phyloP scores from a whole-genome alignment of 2,113 vertebrate genomes.

The Dendrocopos noguchii region DNA sequence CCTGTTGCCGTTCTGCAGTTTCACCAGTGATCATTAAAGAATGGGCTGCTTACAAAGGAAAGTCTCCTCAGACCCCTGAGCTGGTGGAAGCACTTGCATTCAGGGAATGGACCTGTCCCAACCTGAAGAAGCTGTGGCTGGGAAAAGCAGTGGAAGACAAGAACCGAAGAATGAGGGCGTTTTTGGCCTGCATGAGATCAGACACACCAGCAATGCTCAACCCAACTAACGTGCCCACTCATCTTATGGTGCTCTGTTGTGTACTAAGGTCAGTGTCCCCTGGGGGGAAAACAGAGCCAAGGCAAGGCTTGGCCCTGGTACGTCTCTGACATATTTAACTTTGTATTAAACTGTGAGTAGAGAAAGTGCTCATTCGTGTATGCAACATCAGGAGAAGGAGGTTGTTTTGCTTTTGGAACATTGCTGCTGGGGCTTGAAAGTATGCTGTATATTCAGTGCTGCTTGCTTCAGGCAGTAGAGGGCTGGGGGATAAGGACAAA shows the following conservation, averaged over 20 bases:
- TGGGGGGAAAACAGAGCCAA: not conserved
- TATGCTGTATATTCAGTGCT: fast-evolving
- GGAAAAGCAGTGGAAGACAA: constrained; percentile 95
- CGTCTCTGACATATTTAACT: not conserved
- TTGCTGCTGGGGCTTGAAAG: not conserved
- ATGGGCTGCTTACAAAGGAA: constrained; percentile 97
- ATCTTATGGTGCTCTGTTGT: constrained; percentile 95
- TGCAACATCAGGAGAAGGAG: not conserved
- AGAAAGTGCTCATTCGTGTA: not conserved
- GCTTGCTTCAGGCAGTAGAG: not conserved
- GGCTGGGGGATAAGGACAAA: not conserved
- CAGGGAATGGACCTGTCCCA: constrained; percentile 96
- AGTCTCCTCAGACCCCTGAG: constrained; percentile 94
- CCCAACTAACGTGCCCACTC: constrained; percentile 90
- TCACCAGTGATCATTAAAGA: constrained; percentile 92
- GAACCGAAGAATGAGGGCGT: constrained; percentile 94
- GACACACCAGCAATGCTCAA: constrained; percentile 97
- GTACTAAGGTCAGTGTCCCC: constrained; percentile 87
- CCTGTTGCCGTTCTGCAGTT: constrained; percentile 72
- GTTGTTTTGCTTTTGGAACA: not conserved
- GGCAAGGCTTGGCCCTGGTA: not conserved
- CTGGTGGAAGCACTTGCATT: constrained; percentile 95
- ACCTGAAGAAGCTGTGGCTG: constrained; percentile 94
- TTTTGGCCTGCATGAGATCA: constrained; percentile 95
- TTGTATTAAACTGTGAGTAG: not conserved